Conservation (phyloP, 2,113 vertebrate species). For the Lepus timidus region DNA sequence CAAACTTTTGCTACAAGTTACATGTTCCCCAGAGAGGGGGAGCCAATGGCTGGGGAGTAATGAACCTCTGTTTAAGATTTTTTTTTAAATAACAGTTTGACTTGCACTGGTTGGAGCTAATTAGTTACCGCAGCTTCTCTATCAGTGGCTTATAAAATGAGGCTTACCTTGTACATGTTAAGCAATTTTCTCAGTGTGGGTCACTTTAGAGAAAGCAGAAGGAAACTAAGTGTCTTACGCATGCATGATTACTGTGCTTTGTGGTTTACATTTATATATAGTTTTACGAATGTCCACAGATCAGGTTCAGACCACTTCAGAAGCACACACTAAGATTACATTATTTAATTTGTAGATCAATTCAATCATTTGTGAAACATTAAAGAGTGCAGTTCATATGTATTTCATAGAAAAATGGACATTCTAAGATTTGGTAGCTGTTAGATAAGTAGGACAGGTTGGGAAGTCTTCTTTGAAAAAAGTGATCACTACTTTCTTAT, state of each 20-base stretch:
- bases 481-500: background rate
- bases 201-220: conserved; percentile 73
- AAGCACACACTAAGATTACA: background rate
- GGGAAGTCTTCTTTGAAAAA: background rate
- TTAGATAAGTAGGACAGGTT: background rate
- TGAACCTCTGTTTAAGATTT: conserved; percentile 81
- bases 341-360: background rate
- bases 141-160: conserved; percentile 79
- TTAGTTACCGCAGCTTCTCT: conserved; percentile 75
- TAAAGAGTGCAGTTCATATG: background rate
- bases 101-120: conserved; percentile 78
- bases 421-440: background rate
- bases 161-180: conserved; percentile 71
- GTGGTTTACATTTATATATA: background rate
- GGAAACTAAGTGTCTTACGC: conserved; percentile 3
- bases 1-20: conserved; percentile 79
- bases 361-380: background rate
- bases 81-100: conserved; percentile 83
- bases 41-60: conserved; percentile 74
- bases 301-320: background rate
- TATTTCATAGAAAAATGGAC: background rate
- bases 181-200: conserved; percentile 76
- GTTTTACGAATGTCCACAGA: background rate
- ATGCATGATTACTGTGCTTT: background rate
- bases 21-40: conserved; percentile 72